Base-by-base conservation (phyloP, 2,797 vertebrate genomes). In the Diglossa cyanea region DNA sequence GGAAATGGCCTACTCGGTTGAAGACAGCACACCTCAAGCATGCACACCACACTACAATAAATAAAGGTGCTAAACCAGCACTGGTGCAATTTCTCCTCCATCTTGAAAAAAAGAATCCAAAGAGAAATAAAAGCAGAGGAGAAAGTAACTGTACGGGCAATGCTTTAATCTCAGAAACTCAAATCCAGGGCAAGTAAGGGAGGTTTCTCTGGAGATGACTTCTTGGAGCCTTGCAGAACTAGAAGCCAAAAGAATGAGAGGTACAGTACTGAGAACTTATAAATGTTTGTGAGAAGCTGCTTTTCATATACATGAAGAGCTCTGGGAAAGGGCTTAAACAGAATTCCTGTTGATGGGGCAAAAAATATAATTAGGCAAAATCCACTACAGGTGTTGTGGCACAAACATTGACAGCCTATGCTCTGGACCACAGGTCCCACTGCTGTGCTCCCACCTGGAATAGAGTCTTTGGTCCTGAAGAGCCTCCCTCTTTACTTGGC, bases 71-170 rank as follows among this genome's bases (percentile, higher is more conserved):
- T 42, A 53, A 73, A 57, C 23, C 7, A 31, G 72, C 31, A 48
- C 20, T n/a, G 18, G 7, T 35, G 24, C 17, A 72, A 71, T 14
- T 61, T 90, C 18, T 62, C 14, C 15, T 80, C 31, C 54, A 51
- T 7, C 50, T 68, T 8, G 26, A 54, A 75, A 18, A 33, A 67
- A 80, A 74, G 87, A 66, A 25, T 39, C 4, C n/a, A 35, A 76
- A 31, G 16, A n/a, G 3, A 54, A 44, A 65, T 51, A 57, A 72
- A 61, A 54, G 12, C 4, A 44, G 17, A 44, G 37, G 8, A 40
- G 14, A 62, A 57, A 61, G 66, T 7, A 33, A 19, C 7, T 44
- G 11, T 44, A 40, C 0, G 0, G n/a, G 20, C 62, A 91, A 45
- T 7, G 58, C 1, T 67, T 50, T 47, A 17, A 0, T 37, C 58